Base-by-base conservation (phyloP, 1,140 invertebrate genomes). In the Trachymyrmex cornetzi region DNA sequence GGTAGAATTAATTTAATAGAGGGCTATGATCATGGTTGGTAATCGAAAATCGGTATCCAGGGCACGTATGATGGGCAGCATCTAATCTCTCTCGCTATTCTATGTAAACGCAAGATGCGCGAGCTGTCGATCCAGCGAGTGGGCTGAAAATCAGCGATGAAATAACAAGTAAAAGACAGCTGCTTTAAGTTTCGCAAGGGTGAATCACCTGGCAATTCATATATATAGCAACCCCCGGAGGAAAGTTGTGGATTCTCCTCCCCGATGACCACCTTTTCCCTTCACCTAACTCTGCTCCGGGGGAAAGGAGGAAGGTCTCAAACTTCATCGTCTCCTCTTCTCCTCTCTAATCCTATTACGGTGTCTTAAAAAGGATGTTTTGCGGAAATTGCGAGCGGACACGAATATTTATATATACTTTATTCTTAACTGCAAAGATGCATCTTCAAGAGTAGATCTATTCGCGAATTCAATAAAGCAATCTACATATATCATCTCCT, bases 161-260 rank as follows among this genome's bases (percentile, higher is more conserved):
- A 85, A 91, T 88, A 91, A 91, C 91, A 87, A 91, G 61, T 86
- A 91, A 92, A 90, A 90, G 88, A 85, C 87, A 92, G 85, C 88
- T 90, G 86, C 81, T 85, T 88, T 87, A 92, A 85, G 71, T 72
- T 86, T 85, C 79, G 82, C 69, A 50, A 87, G 72, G 86, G 72
- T 88, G 72, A 88, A 88, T 85, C 87, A 85, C 64, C 87, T 85
- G 87, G 71, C 71, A 38, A 59, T 44, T 64, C 50, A 80, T 71
- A 53, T n/a, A n/a, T n/a, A 53, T 64, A 64, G 67, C 57, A 87
- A 85, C 57, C 72, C 63, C 72, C 82, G 14, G 48, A 84, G 80
- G 34, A 85, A 85, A 86, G 77, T 86, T 86, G 24, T 61, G 48
- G 48, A 74, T 57, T 87, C 71, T 85, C 55, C 44, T 38, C 79